Evolutionary conservation across 2,113 vertebrate species (phyloP).

Genomic region (Ammodramus savannarum): DNA sequence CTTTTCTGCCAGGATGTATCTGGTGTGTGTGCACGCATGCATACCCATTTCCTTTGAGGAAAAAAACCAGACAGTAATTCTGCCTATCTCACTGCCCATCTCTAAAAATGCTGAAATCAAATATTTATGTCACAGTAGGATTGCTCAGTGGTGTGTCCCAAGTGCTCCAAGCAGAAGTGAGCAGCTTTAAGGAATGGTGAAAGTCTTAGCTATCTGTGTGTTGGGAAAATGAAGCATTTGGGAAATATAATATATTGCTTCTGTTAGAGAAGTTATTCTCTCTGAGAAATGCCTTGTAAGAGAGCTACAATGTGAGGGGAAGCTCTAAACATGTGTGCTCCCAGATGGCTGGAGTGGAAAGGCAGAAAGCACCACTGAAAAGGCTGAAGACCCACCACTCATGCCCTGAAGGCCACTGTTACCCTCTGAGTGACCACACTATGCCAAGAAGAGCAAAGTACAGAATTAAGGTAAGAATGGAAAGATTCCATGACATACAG

Average conservation of each 20-base stretch:
- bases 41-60: fast-evolving
- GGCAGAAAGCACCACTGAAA: not conserved
- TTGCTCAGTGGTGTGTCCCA: not conserved
- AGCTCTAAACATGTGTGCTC: not conserved
- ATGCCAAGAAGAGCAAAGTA: not conserved
- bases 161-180: not conserved
- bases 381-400: not conserved
- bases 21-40: fast-evolving
- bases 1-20: not conserved
- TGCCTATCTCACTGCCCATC: not conserved
- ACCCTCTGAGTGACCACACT: not conserved
- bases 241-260: not conserved
- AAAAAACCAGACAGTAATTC: not conserved
- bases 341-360: fast-evolving
- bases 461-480: not conserved
- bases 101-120: not conserved
- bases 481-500: not conserved
- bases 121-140: not conserved
- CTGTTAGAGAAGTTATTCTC: not conserved
- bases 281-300: not conserved
- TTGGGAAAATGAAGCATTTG: not conserved
- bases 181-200: not conserved
- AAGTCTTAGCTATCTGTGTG: not conserved
- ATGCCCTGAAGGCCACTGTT: not conserved
- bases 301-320: fast-evolving